Evolutionary conservation across 2,113 vertebrate genomes (phyloP), one percentile per base, ranked within the genome.

Genomic region (Chionomys nivalis): DNA sequence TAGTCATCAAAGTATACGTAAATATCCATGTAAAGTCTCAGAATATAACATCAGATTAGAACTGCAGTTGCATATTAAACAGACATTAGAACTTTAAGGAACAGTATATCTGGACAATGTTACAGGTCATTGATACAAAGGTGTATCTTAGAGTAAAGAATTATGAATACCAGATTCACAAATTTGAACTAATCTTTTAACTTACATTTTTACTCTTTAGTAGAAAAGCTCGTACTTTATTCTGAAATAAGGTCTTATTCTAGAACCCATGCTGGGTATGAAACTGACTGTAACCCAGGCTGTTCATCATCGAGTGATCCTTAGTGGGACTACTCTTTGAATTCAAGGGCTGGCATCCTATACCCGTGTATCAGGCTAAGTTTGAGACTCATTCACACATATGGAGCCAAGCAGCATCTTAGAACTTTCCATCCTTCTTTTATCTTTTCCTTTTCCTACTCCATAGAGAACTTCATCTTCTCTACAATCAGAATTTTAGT

Each of bases 391-490:
- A 49, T 76, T 1, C 16, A 87, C 91, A 47, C 0, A 78, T 24
- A 12, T 9, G 76, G 8, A 93, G 21, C 3, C 19, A 81, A 82
- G 82, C 47, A 91, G 36, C 24, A 28, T 78, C 4, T 0, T 9
- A 16, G 1, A 52, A 7, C 14, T 78, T 89, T 63, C 16, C 72
- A 36, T 42, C 31, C 1, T 31, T 0, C 7, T 3, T 1, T 0
- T 12, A 33, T 2, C 83, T 8, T 81, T 85, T 24, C 0, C 90
- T 9, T 77, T 75, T 8, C 0, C 8, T 44, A 0, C 16, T 4
- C 0, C 0, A 12, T 10, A 39, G 24, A 86, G 7, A 33, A 89
- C 42, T 5, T 36, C 1, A 17, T 55, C 33, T 11, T 87, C 0
- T 66, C 9, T 65, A 14, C 24, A 1, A 9, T 66, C 55, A 61